These are phyloP conservation scores for Ptychochromis oligacanthus DNA, from an alignment of 2,113 vertebrate genomes.

Conservation along the genomic window DNA sequence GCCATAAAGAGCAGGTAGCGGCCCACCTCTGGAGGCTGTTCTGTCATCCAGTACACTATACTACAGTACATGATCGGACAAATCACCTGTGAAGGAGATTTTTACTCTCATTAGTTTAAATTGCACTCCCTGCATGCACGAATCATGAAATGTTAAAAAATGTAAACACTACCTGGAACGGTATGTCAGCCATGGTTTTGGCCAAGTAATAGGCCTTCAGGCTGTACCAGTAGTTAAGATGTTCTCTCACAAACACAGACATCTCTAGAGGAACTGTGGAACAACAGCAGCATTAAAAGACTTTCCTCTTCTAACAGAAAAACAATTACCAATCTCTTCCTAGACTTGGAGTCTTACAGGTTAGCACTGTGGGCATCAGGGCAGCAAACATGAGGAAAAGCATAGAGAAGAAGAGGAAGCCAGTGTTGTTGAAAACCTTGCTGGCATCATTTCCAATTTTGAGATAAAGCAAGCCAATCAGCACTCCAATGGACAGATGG, in stretches of 20 bases:
- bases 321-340: background rate
- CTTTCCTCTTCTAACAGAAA: background rate
- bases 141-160: background rate
- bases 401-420: slow-evolving; percentile 99
- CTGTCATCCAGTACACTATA: slow-evolving; percentile 99
- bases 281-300: slow-evolving; percentile 27
- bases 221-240: slow-evolving; percentile 99
- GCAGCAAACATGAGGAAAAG: slow-evolving; percentile 98
- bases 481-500: slow-evolving; percentile 91
- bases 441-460: slow-evolving; percentile 96
- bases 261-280: slow-evolving; percentile 93
- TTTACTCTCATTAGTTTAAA: background rate
- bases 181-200: slow-evolving; percentile 96
- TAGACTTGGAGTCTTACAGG: slow-evolving; percentile 85
- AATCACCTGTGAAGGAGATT: slow-evolving; percentile 83
- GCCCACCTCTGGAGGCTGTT: slow-evolving; percentile 90
- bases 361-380: slow-evolving; percentile 97
- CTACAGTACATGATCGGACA: slow-evolving; percentile 96
- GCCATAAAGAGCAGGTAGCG: slow-evolving; percentile 96
- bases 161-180: slow-evolving; percentile 90
- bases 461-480: slow-evolving; percentile 96
- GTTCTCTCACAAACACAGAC: slow-evolving; percentile 94
- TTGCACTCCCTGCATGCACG: background rate
- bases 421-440: slow-evolving; percentile 99
- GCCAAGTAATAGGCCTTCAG: slow-evolving; percentile 97